Evolutionary conservation across 1,140 invertebrate genomes (phyloP).

Genomic region (Oedothorax gibbosus): DNA sequence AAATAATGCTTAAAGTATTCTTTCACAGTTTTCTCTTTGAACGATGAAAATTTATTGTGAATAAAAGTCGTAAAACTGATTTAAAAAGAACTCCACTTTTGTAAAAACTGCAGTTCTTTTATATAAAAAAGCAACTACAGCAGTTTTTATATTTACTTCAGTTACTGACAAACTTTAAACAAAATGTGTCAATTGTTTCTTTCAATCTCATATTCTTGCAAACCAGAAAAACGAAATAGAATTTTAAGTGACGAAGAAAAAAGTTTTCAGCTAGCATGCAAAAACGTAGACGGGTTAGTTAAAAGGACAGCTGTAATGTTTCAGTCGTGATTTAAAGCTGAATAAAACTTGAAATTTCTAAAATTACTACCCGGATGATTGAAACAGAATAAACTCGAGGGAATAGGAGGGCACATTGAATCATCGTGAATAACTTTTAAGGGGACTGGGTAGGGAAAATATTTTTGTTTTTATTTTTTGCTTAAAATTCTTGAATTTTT

Average conservation of each 20-base stretch:
- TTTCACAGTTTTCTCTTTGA: too few relatives aligned
- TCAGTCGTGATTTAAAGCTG: background rate
- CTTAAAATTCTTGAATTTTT: too few relatives aligned
- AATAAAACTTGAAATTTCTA: constrained; percentile 25
- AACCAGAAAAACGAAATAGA: constrained; percentile 11
- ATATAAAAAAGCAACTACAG: background rate
- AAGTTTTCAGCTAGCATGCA: background rate
- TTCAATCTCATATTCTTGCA: constrained; percentile 17
- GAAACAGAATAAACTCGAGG: too few relatives aligned
- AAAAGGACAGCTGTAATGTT: background rate
- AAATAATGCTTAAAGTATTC: too few relatives aligned
- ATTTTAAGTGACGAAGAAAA: constrained; percentile 14
- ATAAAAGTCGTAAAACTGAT: background rate
- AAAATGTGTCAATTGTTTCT: constrained; percentile 29
- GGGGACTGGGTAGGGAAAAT: too few relatives aligned
- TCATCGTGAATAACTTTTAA: too few relatives aligned
- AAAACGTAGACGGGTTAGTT: constrained; percentile 4
- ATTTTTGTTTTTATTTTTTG: too few relatives aligned
- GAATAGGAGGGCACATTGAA: too few relatives aligned
- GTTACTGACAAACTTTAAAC: constrained; percentile 3
- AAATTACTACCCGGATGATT: background rate
- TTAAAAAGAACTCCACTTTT: background rate
- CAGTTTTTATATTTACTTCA: background rate
- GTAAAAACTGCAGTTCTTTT: constrained; percentile 1
- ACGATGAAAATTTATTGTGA: too few relatives aligned